Conservation (phyloP, 1,140 invertebrate species). For the Coenobita brevimanus region DNA sequence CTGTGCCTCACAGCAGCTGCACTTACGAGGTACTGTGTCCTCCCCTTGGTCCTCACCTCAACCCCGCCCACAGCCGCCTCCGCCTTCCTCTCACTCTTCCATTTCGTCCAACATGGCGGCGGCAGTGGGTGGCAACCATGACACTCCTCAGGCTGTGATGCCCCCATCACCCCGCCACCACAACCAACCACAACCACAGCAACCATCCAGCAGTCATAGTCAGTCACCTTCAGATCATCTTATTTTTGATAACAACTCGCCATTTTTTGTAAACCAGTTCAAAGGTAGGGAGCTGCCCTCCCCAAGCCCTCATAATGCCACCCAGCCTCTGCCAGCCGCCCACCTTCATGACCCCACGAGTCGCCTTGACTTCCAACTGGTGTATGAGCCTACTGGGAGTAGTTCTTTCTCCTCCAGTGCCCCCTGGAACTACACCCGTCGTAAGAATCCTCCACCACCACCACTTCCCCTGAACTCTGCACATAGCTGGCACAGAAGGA, state of each 20-base stretch:
- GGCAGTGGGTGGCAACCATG: conserved; percentile 34
- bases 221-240: conserved; percentile 26
- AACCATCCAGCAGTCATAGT: conserved; percentile 41
- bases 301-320: conserved; percentile 11
- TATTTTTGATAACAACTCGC: conserved; percentile 60
- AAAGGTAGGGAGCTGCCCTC: conserved; percentile 8
- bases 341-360: conserved; percentile 24
- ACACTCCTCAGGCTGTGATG: conserved; percentile 63
- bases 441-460: background rate
- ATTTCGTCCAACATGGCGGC: conserved; percentile 63
- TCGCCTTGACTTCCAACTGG: conserved; percentile 58
- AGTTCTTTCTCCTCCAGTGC: background rate
- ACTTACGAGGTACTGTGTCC: conserved; percentile 70
- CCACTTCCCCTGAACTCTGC: conserved; percentile 18
- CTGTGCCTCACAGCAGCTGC: conserved; percentile 79
- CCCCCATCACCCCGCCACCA: background rate
- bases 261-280: conserved; percentile 62
- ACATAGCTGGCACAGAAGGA: conserved; percentile 15
- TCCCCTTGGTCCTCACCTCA: conserved; percentile 33
- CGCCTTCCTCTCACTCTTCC: conserved; percentile 64
- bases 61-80: background rate
- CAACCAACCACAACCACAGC: conserved; percentile 17
- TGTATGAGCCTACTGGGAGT: conserved; percentile 51
- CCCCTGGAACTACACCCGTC: conserved; percentile 43
- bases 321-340: conserved; percentile 2